Base-by-base conservation (phyloP, 2,888 invertebrate genomes). In the Altica lythri region DNA sequence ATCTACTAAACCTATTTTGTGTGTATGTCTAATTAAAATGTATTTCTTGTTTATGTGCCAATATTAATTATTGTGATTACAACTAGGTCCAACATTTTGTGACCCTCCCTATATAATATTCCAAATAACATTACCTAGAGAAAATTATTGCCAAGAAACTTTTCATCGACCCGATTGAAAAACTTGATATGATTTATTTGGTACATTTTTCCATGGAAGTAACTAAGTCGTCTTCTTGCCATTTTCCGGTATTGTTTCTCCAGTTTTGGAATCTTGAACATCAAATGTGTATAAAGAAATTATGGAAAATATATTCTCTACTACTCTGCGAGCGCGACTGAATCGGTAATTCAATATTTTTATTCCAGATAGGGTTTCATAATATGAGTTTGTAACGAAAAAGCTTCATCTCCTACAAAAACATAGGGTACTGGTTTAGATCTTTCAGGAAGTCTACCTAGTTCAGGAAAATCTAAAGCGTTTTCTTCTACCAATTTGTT, bases 361-460 rank as follows among this genome's bases (percentile, higher is more conserved):
- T 27, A 30, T 27, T 49, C 54, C 9, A 49, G 35, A 48, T 43
- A 54, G 6, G 54, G 54, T 9, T 49, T 25, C 12, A 57, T 53
- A 6, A 57, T 48, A 18, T 49, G 40, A 19, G 10, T 10, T 32
- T 53, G 42, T 25, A 57, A 18, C 2, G 57, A 53, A 34, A 57
- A 53, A 1, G 57, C 53, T 43, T 12, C 35, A 29, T 57, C 53
- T 10, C 43, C 54, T 12, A 37, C 50, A 51, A 54, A 52, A 47
- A 52, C 52, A 27, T 40, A 13, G 0, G 54, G 50, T 4, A 54
- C 43, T 6, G 8, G 1, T 9, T 14, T 35, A 8, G 19, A 16
- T 12, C 35, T 25, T 34, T n/a, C 17, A 3, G 46, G 46, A 14
- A 47, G 35, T 8, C 2, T 16, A 34, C 34, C 37, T 18, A 34